phyloP scores from a whole-genome alignment of 2,113 vertebrate species.

The Rhinichthys klamathensis region DNA sequence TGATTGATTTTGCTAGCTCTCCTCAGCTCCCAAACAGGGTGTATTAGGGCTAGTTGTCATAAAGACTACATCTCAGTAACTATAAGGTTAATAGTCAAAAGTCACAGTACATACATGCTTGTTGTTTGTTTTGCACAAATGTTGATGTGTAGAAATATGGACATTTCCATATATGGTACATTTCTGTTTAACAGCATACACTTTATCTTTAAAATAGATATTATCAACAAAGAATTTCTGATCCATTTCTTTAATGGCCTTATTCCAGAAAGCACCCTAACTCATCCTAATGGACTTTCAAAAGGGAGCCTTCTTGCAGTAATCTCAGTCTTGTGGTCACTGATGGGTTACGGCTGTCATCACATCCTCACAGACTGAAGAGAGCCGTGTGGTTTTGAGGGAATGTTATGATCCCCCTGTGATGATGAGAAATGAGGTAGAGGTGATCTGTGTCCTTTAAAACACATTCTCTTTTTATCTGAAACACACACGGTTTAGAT shows the following conservation, averaged over 20 bases:
- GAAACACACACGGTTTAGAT: background rate
- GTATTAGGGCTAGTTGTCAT: background rate
- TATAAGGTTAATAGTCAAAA: background rate
- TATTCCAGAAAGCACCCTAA: conserved; percentile 8
- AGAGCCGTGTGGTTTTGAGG: conserved; percentile 38
- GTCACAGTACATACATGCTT: background rate
- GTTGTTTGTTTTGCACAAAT: background rate
- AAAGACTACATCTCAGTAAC: background rate
- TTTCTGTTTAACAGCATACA: background rate
- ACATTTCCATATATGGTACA: too few relatives aligned
- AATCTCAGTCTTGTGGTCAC: conserved; percentile 34
- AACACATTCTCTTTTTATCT: conserved; percentile 4
- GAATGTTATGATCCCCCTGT: conserved; percentile 40
- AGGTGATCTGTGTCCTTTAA: conserved; percentile 24
- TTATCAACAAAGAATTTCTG: background rate
- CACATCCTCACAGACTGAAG: conserved; percentile 32
- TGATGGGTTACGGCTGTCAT: conserved; percentile 42
- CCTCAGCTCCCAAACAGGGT: background rate
- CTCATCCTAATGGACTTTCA: conserved; percentile 42
- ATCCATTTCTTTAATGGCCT: conserved; percentile 37
- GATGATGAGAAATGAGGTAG: conserved; percentile 43
- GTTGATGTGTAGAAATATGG: background rate
- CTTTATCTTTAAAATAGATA: background rate
- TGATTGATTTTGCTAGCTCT: background rate
- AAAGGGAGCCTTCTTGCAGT: conserved; percentile 21